These are phyloP conservation scores for Sphaeridia pumilis DNA, from an alignment of 2,888 invertebrate species.

Conservation along the genomic window DNA sequence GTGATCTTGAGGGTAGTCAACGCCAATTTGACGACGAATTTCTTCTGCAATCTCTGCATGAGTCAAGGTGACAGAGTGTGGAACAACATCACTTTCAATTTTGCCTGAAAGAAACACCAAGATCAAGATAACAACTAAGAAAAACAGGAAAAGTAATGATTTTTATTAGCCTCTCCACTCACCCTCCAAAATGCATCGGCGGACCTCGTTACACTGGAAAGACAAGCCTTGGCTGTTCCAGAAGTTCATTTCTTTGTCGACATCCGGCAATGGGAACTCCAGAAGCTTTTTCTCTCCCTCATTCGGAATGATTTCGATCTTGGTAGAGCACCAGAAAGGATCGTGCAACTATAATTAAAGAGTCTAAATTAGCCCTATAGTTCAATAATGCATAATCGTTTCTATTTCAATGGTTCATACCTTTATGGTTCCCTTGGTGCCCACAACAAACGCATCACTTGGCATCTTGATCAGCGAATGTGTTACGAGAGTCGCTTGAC, in stretches of 20 bases:
- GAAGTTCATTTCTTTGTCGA: slow-evolving; percentile 51
- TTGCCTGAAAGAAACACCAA: slow-evolving; percentile 44
- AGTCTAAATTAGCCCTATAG: not conserved
- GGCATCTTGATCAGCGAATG: slow-evolving; percentile 46
- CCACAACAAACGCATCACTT: slow-evolving; percentile 54
- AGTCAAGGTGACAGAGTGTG: slow-evolving; percentile 54
- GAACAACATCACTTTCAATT: slow-evolving; percentile 56
- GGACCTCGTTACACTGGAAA: slow-evolving; percentile 66
- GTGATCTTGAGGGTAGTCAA: slow-evolving; percentile 46
- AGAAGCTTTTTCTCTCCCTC: slow-evolving; percentile 46
- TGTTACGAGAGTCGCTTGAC: slow-evolving; percentile 51
- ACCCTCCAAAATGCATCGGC: slow-evolving; percentile 57
- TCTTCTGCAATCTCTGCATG: slow-evolving; percentile 61
- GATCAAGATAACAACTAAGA: not conserved
- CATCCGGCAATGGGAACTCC: slow-evolving; percentile 53
- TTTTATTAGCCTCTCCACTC: not conserved
- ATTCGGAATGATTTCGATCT: slow-evolving; percentile 53
- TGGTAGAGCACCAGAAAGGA: slow-evolving; percentile 62
- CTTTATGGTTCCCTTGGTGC: slow-evolving; percentile 55
- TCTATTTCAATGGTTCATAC: slow-evolving; percentile 39
- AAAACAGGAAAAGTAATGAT: not conserved
- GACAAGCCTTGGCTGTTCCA: slow-evolving; percentile 59
- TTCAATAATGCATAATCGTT: not conserved
- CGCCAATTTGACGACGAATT: slow-evolving; percentile 56
- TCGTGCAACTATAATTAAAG: slow-evolving; percentile 39